Conservation (phyloP, 2,113 vertebrate genomes). For the Zootoca vivipara region DNA sequence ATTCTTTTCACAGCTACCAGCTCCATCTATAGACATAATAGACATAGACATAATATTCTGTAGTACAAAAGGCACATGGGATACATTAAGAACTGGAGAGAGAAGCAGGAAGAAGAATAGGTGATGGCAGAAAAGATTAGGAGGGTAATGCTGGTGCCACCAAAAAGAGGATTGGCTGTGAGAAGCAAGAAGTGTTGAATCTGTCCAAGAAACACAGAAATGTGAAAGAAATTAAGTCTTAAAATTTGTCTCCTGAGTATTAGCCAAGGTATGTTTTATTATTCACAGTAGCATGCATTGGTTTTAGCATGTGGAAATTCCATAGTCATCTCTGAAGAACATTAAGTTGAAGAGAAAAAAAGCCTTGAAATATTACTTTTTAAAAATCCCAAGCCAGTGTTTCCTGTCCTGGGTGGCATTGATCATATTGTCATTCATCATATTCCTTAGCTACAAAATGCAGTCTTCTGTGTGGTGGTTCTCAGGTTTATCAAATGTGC, state of each 20-base stretch:
- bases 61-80: background rate
- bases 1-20: background rate
- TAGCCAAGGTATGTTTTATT: background rate
- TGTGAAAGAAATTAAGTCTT: background rate
- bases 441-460: background rate
- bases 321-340: background rate
- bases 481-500: background rate
- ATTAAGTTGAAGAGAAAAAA: background rate
- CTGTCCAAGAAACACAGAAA: background rate
- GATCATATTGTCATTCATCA: background rate
- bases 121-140: too few species aligned
- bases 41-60: too few species aligned
- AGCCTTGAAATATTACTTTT: background rate
- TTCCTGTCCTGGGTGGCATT: background rate
- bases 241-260: background rate
- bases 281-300: background rate
- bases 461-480: background rate
- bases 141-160: too few species aligned
- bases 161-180: too few species aligned
- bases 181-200: too few species aligned
- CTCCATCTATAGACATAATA: too few species aligned
- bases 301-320: background rate
- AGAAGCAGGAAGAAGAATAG: too few species aligned
- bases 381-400: background rate
- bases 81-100: background rate